Percentiles rank a stretch among this genome's conserved stretches.
These are phyloP conservation scores for Acromyrmex echinatior DNA, from an alignment of 1,140 invertebrate species.

Conservation along the genomic window DNA sequence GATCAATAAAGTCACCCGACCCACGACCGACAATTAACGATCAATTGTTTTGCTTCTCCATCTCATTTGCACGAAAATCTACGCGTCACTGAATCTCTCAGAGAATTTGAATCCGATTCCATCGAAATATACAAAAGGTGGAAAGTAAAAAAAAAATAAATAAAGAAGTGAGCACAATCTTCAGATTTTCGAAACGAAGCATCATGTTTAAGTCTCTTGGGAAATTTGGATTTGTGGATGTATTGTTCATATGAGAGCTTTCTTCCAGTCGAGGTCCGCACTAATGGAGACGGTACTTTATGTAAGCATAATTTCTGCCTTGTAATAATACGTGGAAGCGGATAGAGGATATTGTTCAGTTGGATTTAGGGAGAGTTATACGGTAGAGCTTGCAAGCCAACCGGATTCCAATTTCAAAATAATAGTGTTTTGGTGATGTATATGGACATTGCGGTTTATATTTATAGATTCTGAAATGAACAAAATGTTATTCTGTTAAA, in stretches of 20 bases:
- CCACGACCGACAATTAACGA: conserved; percentile 50
- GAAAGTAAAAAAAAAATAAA: not conserved
- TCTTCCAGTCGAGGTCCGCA: not conserved
- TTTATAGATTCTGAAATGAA: not conserved
- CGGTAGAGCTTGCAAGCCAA: not conserved
- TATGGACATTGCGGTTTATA: not conserved
- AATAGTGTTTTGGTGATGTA: not conserved
- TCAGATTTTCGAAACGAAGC: not conserved
- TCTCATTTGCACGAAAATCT: conserved; percentile 20
- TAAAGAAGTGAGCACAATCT: not conserved
- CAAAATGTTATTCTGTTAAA: not conserved
- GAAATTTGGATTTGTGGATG: conserved; percentile 29
- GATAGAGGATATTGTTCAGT: not conserved
- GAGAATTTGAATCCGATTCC: not conserved
- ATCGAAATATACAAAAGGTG: not conserved
- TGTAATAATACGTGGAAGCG: conserved; percentile 24
- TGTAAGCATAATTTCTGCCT: conserved; percentile 23
- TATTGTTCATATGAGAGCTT: not conserved
- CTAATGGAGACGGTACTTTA: conserved; percentile 6
- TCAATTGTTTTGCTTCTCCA: conserved; percentile 8
- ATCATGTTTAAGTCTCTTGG: not conserved
- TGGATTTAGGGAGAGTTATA: not conserved
- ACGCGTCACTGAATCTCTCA: not conserved
- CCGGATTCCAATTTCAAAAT: not conserved
- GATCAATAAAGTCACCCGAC: conserved; percentile 19